Conservation (phyloP, 2,797 vertebrate genomes). For the Lacerta viridis region DNA sequence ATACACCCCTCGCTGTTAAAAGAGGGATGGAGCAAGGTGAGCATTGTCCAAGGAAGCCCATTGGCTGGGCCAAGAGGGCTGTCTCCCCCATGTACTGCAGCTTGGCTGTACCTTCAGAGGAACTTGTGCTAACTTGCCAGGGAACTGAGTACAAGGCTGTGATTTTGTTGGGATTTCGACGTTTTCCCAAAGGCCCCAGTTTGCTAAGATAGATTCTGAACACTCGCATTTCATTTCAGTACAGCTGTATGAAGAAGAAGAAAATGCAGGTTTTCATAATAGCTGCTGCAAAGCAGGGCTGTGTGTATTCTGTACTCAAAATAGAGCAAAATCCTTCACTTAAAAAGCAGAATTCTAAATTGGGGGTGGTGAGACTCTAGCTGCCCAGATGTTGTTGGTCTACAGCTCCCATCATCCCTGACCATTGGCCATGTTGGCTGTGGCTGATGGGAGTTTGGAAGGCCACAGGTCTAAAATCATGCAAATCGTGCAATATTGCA, state of each 20-base stretch:
- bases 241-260: not conserved
- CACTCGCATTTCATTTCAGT: not conserved
- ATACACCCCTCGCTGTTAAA: slow-evolving; percentile 33
- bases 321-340: not conserved
- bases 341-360: too few relatives aligned
- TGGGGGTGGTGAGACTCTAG: not conserved
- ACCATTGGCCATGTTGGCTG: not conserved
- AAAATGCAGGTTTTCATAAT: not conserved
- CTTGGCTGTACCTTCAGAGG: not conserved
- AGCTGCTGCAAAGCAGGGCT: not conserved
- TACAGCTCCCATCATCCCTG: not conserved
- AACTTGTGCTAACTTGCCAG: not conserved
- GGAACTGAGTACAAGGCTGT: not conserved
- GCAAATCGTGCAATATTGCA: not conserved
- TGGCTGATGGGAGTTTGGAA: not conserved
- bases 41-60: slow-evolving; percentile 20
- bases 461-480: not conserved
- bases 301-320: not conserved
- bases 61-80: not conserved
- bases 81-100: not conserved
- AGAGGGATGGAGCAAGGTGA: slow-evolving; percentile 17
- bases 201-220: not conserved
- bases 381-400: not conserved
- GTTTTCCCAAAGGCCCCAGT: not conserved
- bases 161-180: not conserved